Evolutionary conservation across 2,888 invertebrate species (phyloP).

Genomic region (Sabatieria punctata): DNA sequence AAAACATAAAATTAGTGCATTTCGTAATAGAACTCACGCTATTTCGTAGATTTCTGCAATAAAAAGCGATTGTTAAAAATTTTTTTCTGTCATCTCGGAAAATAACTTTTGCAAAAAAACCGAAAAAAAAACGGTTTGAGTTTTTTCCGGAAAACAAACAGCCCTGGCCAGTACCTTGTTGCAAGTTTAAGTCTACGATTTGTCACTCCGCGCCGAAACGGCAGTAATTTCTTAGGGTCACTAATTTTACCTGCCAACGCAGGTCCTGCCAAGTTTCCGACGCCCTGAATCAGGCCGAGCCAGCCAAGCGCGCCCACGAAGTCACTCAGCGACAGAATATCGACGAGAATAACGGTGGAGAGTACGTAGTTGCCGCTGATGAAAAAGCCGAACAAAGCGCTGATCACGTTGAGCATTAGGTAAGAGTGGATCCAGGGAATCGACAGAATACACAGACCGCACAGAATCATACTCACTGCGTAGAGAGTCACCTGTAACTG

Average conservation of each 20-base stretch:
- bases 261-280: slow-evolving; percentile 74
- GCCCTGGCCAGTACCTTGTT: too few relatives aligned
- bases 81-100: too few relatives aligned
- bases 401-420: slow-evolving; percentile 12
- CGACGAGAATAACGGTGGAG: slow-evolving; percentile 71
- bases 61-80: too few relatives aligned
- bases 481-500: slow-evolving; percentile 42
- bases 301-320: slow-evolving; percentile 81
- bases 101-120: too few relatives aligned
- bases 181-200: too few relatives aligned
- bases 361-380: slow-evolving; percentile 81
- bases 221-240: too few relatives aligned
- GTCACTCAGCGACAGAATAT: slow-evolving; percentile 68
- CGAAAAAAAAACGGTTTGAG: too few relatives aligned
- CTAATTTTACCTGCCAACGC: slow-evolving; percentile 68
- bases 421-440: slow-evolving; percentile 25
- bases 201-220: too few relatives aligned
- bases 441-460: slow-evolving; percentile 32
- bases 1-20: too few relatives aligned
- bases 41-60: too few relatives aligned
- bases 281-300: slow-evolving; percentile 65
- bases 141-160: too few relatives aligned
- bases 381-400: slow-evolving; percentile 65
- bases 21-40: too few relatives aligned
- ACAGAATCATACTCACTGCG: slow-evolving; percentile 49